Evolutionary conservation across 1,140 invertebrate species (phyloP), one percentile per base, ranked within the genome.

Genomic region (Episyrphus balteatus): DNA sequence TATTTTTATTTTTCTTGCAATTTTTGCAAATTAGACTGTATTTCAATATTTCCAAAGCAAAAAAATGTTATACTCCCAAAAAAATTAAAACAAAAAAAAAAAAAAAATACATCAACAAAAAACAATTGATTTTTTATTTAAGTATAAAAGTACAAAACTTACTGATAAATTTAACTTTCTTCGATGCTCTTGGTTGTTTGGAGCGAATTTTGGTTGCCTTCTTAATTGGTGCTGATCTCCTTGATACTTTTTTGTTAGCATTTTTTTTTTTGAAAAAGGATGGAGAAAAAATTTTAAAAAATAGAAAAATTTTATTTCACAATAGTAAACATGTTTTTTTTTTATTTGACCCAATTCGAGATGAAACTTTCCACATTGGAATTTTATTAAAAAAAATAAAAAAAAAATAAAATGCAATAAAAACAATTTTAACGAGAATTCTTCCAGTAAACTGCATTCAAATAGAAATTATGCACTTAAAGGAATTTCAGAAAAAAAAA

Each of bases 111-210:
- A n/a, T n/a, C n/a, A n/a, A n/a, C n/a, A n/a, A n/a, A n/a, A n/a
- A n/a, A n/a, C n/a, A n/a, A n/a, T n/a, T n/a, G n/a, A n/a, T 26
- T 26, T 5, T 45, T 37, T 43, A 11, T 51, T 42, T 36, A 15
- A 26, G 42, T 19, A 34, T 17, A 33, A 32, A 46, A 19, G 50
- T 75, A 87, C n/a, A n/a, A n/a, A n/a, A n/a, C 85, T 88, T 77
- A 88, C 85, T 86, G 70, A 88, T 86, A 66, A 88, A 88, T 75
- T 87, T 86, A 42, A 88, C 84, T 76, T 87, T 87, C 75, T 87
- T 89, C 41, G 84, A 84, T 61, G 83, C 83, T 66, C 83, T 78
- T 44, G 78, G 77, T 62, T 84, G 75, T 64, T 77, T 78, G 46
- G 75, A 75, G 41, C 67, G 68, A 53, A 75, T 80, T 66, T 81